Evolutionary conservation across 2,113 vertebrate species (phyloP).

Genomic region (Anser cygnoides): DNA sequence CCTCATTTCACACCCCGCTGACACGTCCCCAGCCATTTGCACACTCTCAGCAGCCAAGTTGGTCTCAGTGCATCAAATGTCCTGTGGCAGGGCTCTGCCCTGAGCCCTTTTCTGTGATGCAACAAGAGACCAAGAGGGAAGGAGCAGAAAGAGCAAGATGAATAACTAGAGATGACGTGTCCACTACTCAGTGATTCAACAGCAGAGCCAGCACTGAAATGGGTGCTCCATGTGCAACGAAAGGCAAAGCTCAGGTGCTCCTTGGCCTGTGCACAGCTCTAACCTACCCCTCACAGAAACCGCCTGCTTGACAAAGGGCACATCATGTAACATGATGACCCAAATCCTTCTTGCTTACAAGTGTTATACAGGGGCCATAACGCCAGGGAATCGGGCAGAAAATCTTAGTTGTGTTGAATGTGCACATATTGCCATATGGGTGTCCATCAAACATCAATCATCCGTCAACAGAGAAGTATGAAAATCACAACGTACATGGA

Average conservation of each 20-base stretch:
- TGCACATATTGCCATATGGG: not conserved
- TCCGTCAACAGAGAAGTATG: not conserved
- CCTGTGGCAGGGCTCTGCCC: not conserved
- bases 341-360: not conserved
- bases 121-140: not conserved
- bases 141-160: not conserved
- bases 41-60: not conserved
- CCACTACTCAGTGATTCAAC: not conserved
- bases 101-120: not conserved
- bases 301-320: not conserved
- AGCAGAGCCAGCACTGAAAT: not conserved
- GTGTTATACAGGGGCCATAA: not conserved
- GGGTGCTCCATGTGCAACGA: not conserved
- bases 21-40: not conserved
- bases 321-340: not conserved
- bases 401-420: not conserved
- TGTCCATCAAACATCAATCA: not conserved
- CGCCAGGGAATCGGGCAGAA: not conserved
- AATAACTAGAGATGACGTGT: not conserved
- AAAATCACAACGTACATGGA: not conserved
- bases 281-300: not conserved
- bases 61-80: not conserved
- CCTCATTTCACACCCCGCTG: not conserved
- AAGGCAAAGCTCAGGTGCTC: not conserved
- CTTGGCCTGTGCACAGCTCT: not conserved